Percentiles rank a stretch among this genome's conserved stretches.
phyloP scores from a whole-genome alignment of 1,140 invertebrate genomes.

The Brachionus asplanchnoidis region DNA sequence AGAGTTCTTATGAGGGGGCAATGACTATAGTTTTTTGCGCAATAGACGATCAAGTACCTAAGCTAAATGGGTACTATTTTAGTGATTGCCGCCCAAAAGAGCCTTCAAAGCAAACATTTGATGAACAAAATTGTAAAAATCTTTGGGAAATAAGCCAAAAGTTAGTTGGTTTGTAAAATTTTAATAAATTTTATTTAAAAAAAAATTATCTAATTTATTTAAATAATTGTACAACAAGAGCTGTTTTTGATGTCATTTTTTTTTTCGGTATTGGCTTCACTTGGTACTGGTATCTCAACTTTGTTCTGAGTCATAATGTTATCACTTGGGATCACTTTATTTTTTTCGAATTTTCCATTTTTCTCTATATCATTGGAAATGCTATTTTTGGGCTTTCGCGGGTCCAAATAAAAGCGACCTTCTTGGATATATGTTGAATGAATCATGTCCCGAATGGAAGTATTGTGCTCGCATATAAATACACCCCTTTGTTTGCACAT shows the following conservation, averaged over 20 bases:
- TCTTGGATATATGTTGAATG: slow-evolving; percentile 1
- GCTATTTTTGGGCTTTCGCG: neutral
- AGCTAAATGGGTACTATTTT: slow-evolving; percentile 63
- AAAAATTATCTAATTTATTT: neutral
- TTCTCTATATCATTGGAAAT: neutral
- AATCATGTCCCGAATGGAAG: neutral
- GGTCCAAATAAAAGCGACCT: slow-evolving; percentile 13
- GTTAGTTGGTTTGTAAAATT: neutral
- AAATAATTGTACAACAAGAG: neutral
- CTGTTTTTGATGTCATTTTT: neutral
- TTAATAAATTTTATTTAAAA: neutral
- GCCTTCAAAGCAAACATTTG: slow-evolving; percentile 60
- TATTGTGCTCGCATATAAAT: slow-evolving; percentile 28
- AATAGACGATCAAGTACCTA: slow-evolving; percentile 65
- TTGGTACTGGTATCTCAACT: neutral
- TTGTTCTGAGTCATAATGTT: neutral
- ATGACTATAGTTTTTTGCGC: slow-evolving; percentile 75
- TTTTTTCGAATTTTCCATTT: neutral
- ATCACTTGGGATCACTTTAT: neutral
- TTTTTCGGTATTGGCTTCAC: neutral
- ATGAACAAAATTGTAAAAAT: slow-evolving; percentile 57
- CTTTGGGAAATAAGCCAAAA: slow-evolving; percentile 68
- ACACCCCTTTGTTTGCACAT: neutral
- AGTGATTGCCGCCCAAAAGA: slow-evolving; percentile 66
- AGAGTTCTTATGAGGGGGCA: slow-evolving; percentile 62